Evolutionary conservation across 2,797 vertebrate genomes (phyloP), one percentile per base, ranked within the genome.

Genomic region (Sylvilagus floridanus): DNA sequence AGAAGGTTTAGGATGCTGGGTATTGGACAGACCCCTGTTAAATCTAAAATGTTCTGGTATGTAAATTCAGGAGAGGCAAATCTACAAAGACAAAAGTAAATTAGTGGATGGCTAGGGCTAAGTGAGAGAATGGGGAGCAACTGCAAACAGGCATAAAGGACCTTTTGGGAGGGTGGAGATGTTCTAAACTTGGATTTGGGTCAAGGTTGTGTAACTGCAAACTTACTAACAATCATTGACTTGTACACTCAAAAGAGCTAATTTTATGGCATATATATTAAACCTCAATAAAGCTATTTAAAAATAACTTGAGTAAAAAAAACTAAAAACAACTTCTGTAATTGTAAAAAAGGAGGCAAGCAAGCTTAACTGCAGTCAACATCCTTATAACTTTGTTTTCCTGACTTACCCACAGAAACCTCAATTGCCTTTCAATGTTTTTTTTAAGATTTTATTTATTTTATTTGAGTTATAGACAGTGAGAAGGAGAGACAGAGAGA

Each of bases 171-270:
- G 52, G 69, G 78, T n/a, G 26, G 11, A 54, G 93, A 88, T 75
- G 65, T 77, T 81, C 72, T 87, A 62, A 88, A 92, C 60, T 32
- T 84, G 47, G 47, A 71, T 62, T 94, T 75, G 69, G 37, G 11
- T 52, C 88, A 65, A 73, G 42, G 16, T 21, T 75, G 2, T 78
- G 69, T 85, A 19, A 62, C 10, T 62, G 10, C 37, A 71, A 75
- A 66, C 75, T 79, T 78, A 78, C n/a, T 84, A 84, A 93, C 52
- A 93, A 47, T 54, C 82, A 62, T 75, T 95, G 32, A 86, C 77
- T 86, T 91, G 4, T 78, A 75, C 75, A 81, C 52, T 84, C 91
- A 21, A 71, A 93, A 79, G 54, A 85, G 28, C 12, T 62, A 77
- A 76, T 91, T 92, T 90, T 68, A 65, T 87, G 12, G 32, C 84